Evolutionary conservation across 2,888 invertebrate genomes (phyloP).

Genomic region (Drosophila mayaguana): DNA sequence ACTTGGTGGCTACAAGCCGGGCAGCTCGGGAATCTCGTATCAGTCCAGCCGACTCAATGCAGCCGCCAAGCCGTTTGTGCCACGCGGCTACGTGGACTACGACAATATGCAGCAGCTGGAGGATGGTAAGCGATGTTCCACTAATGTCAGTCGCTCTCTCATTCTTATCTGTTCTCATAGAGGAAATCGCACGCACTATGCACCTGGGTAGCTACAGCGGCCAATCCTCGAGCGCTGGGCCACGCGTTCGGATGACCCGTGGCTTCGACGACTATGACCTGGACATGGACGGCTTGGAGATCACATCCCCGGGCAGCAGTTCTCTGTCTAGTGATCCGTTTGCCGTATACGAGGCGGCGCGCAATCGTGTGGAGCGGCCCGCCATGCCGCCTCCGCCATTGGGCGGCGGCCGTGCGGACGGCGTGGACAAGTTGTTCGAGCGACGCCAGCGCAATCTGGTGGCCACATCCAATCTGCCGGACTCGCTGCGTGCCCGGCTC

Average conservation of each 20-base stretch:
- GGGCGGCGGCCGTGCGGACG: slow-evolving; percentile 33
- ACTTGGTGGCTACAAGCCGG: slow-evolving; percentile 12
- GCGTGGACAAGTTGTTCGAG: slow-evolving; percentile 53
- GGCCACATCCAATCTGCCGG: slow-evolving; percentile 82
- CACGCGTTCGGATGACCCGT: slow-evolving; percentile 11
- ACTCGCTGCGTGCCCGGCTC: slow-evolving; percentile 83
- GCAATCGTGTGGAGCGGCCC: slow-evolving; percentile 79
- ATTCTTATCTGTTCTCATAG: slow-evolving; percentile 25
- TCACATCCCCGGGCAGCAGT: slow-evolving; percentile 24
- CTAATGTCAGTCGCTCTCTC: too few relatives aligned
- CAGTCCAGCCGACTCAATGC: slow-evolving; percentile 35
- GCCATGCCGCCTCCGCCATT: slow-evolving; percentile 47
- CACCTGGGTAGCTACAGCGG: slow-evolving; percentile 44
- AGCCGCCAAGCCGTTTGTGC: slow-evolving; percentile 65
- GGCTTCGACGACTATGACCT: slow-evolving; percentile 32
- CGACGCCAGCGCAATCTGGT: slow-evolving; percentile 75
- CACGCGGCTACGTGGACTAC: slow-evolving; percentile 84
- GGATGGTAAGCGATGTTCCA: slow-evolving; percentile 72
- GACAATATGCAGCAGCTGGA: slow-evolving; percentile 84
- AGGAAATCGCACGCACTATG: slow-evolving; percentile 60
- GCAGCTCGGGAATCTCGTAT: background rate
- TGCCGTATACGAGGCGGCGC: slow-evolving; percentile 82
- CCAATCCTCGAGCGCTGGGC: slow-evolving; percentile 5
- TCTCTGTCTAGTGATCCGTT: slow-evolving; percentile 77
- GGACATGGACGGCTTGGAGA: slow-evolving; percentile 51